Conservation (phyloP, 2,113 vertebrate species). For the Catharus fuscescens region DNA sequence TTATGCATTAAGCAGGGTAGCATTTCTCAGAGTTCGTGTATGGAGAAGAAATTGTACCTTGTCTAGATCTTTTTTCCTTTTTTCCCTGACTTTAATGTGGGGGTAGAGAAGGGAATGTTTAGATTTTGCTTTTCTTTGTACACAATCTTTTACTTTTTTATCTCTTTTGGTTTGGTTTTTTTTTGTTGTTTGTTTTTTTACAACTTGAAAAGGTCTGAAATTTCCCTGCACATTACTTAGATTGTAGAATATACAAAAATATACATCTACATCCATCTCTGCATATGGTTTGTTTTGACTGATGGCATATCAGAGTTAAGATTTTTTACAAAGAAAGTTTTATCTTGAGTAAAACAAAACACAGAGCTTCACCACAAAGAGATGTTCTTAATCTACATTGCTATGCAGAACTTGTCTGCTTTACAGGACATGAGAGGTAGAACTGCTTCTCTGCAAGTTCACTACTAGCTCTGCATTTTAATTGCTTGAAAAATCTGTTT, state of each 20-base stretch:
- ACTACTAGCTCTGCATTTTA: not conserved
- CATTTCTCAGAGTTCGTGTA: not conserved
- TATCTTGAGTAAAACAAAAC: not conserved
- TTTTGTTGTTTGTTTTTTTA: not conserved
- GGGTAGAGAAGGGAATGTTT: accelerated
- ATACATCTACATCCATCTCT: not conserved
- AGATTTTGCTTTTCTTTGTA: not conserved
- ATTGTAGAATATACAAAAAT: not conserved
- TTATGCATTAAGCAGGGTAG: not conserved
- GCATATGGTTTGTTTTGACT: not conserved
- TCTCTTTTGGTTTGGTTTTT: too few relatives aligned
- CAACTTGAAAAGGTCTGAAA: not conserved
- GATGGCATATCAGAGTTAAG: not conserved
- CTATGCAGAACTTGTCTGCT: not conserved
- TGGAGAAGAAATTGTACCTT: not conserved
- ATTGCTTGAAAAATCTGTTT: not conserved
- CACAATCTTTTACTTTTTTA: not conserved
- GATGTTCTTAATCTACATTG: not conserved
- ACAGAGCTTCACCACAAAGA: not conserved
- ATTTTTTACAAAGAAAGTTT: not conserved
- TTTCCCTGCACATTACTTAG: not conserved
- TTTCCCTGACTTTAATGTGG: not conserved
- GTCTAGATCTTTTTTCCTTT: not conserved
- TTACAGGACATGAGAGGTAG: not conserved
- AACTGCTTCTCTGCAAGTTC: not conserved